These are phyloP conservation scores for Myotis lucifugus DNA, from an alignment of 2,113 vertebrate species.

Conservation along the genomic window DNA sequence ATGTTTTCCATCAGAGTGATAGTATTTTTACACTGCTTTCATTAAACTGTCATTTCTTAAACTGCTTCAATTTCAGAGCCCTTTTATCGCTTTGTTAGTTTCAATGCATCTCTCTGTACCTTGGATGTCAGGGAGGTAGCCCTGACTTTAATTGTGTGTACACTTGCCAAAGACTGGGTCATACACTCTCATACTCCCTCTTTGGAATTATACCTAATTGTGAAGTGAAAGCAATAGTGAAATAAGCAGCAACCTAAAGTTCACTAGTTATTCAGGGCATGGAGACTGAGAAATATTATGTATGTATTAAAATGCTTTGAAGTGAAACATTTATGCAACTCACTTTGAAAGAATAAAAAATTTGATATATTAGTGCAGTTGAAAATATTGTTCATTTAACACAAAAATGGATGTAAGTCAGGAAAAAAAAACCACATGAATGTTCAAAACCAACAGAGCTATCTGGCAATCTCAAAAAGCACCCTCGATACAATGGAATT, in stretches of 20 bases:
- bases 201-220: not conserved
- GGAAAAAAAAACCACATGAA: conserved; percentile 43
- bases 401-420: conserved; percentile 51
- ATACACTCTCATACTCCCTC: not conserved
- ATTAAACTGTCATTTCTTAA: conserved; percentile 86
- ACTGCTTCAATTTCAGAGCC: conserved; percentile 78
- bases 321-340: conserved; percentile 56
- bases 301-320: conserved; percentile 49
- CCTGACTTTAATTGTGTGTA: conserved; percentile 73
- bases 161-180: conserved; percentile 48
- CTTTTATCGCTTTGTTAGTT: conserved; percentile 83
- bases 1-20: conserved; percentile 81
- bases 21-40: conserved; percentile 82
- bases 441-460: not conserved
- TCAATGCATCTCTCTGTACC: conserved; percentile 77
- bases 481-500: not conserved
- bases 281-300: conserved; percentile 40
- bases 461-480: conserved; percentile 15
- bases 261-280: conserved; percentile 1
- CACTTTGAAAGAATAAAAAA: conserved; percentile 56
- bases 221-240: not conserved
- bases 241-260: not conserved
- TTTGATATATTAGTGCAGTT: conserved; percentile 9
- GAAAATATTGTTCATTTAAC: conserved; percentile 56
- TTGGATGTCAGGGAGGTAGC: conserved; percentile 70